These are phyloP conservation scores for Melanotus villosus DNA, from an alignment of 2,888 invertebrate species.

Conservation along the genomic window DNA sequence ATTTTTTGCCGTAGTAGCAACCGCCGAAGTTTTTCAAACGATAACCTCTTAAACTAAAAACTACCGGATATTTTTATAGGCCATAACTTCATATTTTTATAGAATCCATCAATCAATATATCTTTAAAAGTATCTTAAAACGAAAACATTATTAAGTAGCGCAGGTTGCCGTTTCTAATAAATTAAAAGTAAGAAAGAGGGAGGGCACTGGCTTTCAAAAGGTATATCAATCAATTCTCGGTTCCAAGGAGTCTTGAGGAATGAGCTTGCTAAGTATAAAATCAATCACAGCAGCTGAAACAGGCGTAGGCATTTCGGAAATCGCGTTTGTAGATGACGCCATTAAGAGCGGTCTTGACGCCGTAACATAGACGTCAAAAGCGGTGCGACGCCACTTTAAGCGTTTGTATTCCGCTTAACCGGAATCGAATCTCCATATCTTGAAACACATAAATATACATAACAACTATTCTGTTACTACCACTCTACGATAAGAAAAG, in stretches of 20 bases:
- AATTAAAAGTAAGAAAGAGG: conserved; percentile 16
- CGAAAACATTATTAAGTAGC: conserved; percentile 21
- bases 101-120: conserved; percentile 40
- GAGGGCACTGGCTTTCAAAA: conserved; percentile 21
- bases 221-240: conserved; percentile 32
- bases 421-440: conserved; percentile 38
- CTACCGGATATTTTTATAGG: neutral
- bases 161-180: conserved; percentile 18
- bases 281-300: conserved; percentile 33
- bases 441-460: conserved; percentile 37
- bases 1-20: no score
- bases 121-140: conserved; percentile 1
- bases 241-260: conserved; percentile 14
- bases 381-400: conserved; percentile 35
- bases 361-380: conserved; percentile 30
- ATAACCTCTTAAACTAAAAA: no score
- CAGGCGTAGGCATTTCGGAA: conserved; percentile 35
- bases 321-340: conserved; percentile 37
- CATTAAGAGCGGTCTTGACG: conserved; percentile 35
- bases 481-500: conserved; percentile 18
- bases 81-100: conserved; percentile 18
- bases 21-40: no score
- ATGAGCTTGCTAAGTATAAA: conserved; percentile 32
- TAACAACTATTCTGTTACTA: conserved; percentile 34
- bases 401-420: conserved; percentile 33